These are phyloP conservation scores for Eleutherodactylus coqui DNA, from an alignment of 2,797 vertebrate genomes.

Conservation along the genomic window DNA sequence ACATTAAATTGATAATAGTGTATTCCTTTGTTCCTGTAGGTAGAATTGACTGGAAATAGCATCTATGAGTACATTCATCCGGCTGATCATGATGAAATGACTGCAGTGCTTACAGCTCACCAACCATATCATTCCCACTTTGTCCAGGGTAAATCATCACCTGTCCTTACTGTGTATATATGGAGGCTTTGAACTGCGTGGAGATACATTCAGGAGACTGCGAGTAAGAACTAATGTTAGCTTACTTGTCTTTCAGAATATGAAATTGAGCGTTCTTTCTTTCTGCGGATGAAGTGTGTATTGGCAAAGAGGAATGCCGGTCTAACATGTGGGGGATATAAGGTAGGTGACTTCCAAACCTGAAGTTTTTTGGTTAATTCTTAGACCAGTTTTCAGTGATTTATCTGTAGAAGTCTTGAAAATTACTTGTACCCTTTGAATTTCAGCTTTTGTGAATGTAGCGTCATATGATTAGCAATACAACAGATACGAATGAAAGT, in stretches of 20 bases:
- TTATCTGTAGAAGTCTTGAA: not conserved
- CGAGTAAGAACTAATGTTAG: conserved; percentile 4
- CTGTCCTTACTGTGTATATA: not conserved
- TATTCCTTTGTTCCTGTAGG: conserved; percentile 79
- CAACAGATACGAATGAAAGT: not conserved
- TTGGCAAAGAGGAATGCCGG: conserved; percentile 96
- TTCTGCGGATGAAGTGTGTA: conserved; percentile 97
- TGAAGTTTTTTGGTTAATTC: not conserved
- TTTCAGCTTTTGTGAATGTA: not conserved
- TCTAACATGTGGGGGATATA: conserved; percentile 96
- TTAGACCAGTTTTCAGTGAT: not conserved
- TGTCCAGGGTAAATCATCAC: conserved; percentile 84
- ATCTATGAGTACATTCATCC: conserved; percentile 98
- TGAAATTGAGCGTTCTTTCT: conserved; percentile 96
- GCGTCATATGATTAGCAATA: not conserved
- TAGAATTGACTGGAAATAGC: conserved; percentile 97
- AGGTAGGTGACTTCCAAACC: conserved; percentile 77
- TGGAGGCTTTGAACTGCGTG: not conserved
- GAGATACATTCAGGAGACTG: not conserved
- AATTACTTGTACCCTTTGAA: not conserved
- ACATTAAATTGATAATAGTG: not conserved
- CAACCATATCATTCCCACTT: conserved; percentile 97
- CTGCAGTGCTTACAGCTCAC: conserved; percentile 93
- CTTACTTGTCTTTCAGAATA: conserved; percentile 79
- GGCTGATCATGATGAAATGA: conserved; percentile 97